These are phyloP conservation scores for Pipistrellus pygmaeus DNA, from an alignment of 2,797 vertebrate species.

Conservation along the genomic window DNA sequence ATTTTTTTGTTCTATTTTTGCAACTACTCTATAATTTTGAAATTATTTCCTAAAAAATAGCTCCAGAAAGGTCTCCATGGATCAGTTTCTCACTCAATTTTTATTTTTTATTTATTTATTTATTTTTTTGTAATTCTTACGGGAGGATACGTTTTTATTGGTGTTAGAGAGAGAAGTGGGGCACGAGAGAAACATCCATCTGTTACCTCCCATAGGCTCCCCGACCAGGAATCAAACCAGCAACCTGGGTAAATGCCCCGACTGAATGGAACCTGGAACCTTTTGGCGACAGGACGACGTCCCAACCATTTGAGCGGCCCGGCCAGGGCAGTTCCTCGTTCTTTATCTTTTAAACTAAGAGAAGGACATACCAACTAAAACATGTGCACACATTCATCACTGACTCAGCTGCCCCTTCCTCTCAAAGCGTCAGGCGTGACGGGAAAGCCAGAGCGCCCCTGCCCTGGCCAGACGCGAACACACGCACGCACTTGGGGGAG, in stretches of 20 bases:
- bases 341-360: not conserved
- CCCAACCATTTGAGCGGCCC: not conserved
- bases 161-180: not conserved
- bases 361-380: not conserved
- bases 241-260: not conserved
- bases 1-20: not conserved
- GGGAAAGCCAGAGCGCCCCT: not conserved
- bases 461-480: not conserved
- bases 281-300: not conserved
- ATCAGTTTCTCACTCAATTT: constrained; percentile 3
- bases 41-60: not conserved
- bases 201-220: not conserved
- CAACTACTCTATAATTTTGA: not conserved
- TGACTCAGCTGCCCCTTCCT: not conserved
- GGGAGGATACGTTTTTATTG: not conserved
- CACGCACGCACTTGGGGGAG: not conserved
- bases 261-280: not conserved
- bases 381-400: not conserved
- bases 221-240: not conserved
- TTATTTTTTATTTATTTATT: too few species aligned
- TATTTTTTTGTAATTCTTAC: not conserved
- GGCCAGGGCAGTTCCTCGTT: not conserved
- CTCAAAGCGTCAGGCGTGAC: not conserved
- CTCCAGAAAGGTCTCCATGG: not conserved
- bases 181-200: not conserved